These are phyloP conservation scores for Onthophagus sagittarius DNA, from an alignment of 2,888 invertebrate genomes.

Conservation along the genomic window DNA sequence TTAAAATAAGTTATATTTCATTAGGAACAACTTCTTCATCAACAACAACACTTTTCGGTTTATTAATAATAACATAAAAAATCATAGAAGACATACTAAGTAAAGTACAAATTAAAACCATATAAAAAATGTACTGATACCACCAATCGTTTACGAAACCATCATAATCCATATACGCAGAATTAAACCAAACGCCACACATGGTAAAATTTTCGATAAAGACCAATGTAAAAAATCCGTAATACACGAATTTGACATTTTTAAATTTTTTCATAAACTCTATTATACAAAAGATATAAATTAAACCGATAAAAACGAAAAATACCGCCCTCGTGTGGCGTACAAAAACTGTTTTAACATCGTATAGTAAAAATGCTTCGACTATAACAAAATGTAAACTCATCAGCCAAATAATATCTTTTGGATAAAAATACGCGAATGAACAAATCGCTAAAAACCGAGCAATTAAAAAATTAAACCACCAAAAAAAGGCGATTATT, in stretches of 20 bases:
- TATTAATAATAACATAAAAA: slow-evolving; percentile 60
- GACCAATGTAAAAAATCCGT: slow-evolving; percentile 63
- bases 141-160: slow-evolving; percentile 57
- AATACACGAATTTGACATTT: slow-evolving; percentile 66
- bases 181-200: slow-evolving; percentile 64
- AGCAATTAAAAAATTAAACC: slow-evolving; percentile 71
- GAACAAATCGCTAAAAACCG: slow-evolving; percentile 67
- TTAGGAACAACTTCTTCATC: slow-evolving; percentile 26
- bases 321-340: slow-evolving; percentile 50
- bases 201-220: slow-evolving; percentile 64
- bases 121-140: slow-evolving; percentile 62
- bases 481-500: slow-evolving; percentile 67
- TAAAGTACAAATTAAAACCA: slow-evolving; percentile 58
- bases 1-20: not conserved
- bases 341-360: slow-evolving; percentile 56
- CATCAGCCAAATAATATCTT: slow-evolving; percentile 57
- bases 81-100: slow-evolving; percentile 60
- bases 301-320: slow-evolving; percentile 67
- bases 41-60: slow-evolving; percentile 53
- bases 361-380: slow-evolving; percentile 60
- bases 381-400: slow-evolving; percentile 63
- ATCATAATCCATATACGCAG: slow-evolving; percentile 53
- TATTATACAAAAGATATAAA: slow-evolving; percentile 72
- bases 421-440: slow-evolving; percentile 65
- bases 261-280: slow-evolving; percentile 77